phyloP scores from a whole-genome alignment of 2,888 invertebrate genomes.

The Apotomis capreana region DNA sequence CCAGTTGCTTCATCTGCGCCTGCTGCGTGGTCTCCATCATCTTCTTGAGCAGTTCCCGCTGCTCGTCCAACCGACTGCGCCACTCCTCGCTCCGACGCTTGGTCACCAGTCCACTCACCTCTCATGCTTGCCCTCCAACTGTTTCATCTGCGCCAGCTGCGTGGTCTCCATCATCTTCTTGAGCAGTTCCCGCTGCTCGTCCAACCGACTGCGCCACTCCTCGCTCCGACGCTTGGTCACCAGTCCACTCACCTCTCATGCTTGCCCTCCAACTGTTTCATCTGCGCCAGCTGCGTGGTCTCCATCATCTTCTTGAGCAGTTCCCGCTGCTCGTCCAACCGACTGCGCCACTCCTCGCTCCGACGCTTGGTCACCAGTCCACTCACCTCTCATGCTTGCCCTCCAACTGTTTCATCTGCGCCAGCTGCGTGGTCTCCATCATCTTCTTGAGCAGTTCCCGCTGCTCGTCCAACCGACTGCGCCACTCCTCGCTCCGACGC shows the following conservation, averaged over 20 bases:
- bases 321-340: no score
- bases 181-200: conserved; percentile 56
- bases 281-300: conserved; percentile 90
- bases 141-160: conserved; percentile 93
- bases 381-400: no score
- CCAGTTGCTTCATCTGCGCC: conserved; percentile 94
- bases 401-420: conserved; percentile 90
- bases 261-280: conserved; percentile 94
- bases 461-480: conserved; percentile 93
- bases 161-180: conserved; percentile 91
- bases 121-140: conserved; percentile 83
- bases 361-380: no score
- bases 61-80: no score
- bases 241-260: conserved; percentile 96
- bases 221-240: conserved; percentile 92
- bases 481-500: conserved; percentile 93
- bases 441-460: conserved; percentile 88
- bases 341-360: no score
- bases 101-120: conserved; percentile 65
- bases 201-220: conserved; percentile 92
- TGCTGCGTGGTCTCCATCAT: conserved; percentile 93
- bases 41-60: conserved; percentile 76
- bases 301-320: conserved; percentile 89
- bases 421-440: conserved; percentile 91
- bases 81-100: no score